Conservation (phyloP, 2,797 vertebrate species). For the Spea hammondii region DNA sequence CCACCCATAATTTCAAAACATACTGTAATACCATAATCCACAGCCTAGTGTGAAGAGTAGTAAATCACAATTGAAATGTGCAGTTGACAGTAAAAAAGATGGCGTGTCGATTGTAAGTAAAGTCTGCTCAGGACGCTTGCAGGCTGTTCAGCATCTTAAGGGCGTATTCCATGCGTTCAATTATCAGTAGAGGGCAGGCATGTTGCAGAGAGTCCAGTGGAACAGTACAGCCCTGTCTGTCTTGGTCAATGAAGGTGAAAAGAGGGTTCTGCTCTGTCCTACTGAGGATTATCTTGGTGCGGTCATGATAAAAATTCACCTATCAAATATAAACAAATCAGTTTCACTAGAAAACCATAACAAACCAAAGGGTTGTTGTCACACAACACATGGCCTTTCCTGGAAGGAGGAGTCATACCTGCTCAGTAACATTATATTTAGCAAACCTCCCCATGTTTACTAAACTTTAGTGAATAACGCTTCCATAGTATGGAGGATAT, state of each 20-base stretch:
- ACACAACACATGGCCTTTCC: neutral
- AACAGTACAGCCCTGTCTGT: conserved; percentile 87
- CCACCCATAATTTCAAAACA: neutral
- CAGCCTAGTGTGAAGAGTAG: neutral
- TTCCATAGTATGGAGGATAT: too few species aligned
- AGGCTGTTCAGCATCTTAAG: conserved; percentile 86
- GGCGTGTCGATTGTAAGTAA: neutral
- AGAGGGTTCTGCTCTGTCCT: conserved; percentile 83
- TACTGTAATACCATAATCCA: neutral
- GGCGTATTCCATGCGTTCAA: conserved; percentile 81
- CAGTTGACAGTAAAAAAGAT: neutral
- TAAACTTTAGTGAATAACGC: too few species aligned
- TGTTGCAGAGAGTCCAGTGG: conserved; percentile 82
- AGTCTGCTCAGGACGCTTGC: conserved; percentile 61
- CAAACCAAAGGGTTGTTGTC: neutral
- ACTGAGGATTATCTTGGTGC: conserved; percentile 94
- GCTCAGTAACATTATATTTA: neutral
- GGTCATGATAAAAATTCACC: conserved; percentile 98
- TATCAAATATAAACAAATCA: conserved; percentile 54
- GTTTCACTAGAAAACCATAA: neutral
- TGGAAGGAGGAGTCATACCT: neutral
- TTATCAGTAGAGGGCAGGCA: conserved; percentile 86
- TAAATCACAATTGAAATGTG: neutral
- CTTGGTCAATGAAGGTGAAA: conserved; percentile 90
- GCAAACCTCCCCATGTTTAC: too few species aligned